Base-by-base conservation (phyloP, 92 coral and sea anemone species). In the Muricea muricata region DNA sequence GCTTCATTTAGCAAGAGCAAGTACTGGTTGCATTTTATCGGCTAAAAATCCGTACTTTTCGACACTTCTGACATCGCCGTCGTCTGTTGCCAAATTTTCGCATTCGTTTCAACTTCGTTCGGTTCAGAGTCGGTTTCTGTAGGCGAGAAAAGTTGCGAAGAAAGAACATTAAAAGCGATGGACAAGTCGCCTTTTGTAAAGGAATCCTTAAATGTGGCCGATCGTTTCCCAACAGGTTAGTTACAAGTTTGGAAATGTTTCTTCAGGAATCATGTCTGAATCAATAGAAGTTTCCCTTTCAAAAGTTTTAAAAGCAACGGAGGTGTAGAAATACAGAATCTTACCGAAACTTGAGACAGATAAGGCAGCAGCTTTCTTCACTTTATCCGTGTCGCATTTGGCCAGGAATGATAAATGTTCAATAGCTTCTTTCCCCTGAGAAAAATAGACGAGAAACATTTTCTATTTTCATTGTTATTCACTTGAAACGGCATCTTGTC, bases 331-430 rank as follows among this genome's bases (percentile, higher is more conserved):
- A n/a, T n/a, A n/a, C n/a, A n/a, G n/a, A n/a, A 10, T 68, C 97
- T 88, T 63, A 95, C 98, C 98, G 54, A 95, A 91, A 35, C 93
- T 89, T n/a, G 97, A 85, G 7, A 95, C 80, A 12, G 97, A 93
- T 80, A 85, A 88, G 39, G 89, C 81, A 11, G 98, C 98, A 13
- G 97, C 95, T 32, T 65, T 40, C 83, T 95, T 95, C 1, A 93
- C 98, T 26, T 86, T 85, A 18, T 88, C 92, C 1, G 94, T 92
- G 81, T 95, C 98, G 66, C 98, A 95, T 83, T 97, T 90, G 60
- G 97, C 92, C 42, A 93, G 72, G 84, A 93, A 95, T 77, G 87
- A 86, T 37, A 95, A 85, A 41, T 91, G 95, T n/a, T 94, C 92
- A 0, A 92, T 84, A 1, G 92, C 86, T 73, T 95, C 97, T 82